phyloP scores from a whole-genome alignment of 2,888 invertebrate genomes.

The Orgyia antiqua region DNA sequence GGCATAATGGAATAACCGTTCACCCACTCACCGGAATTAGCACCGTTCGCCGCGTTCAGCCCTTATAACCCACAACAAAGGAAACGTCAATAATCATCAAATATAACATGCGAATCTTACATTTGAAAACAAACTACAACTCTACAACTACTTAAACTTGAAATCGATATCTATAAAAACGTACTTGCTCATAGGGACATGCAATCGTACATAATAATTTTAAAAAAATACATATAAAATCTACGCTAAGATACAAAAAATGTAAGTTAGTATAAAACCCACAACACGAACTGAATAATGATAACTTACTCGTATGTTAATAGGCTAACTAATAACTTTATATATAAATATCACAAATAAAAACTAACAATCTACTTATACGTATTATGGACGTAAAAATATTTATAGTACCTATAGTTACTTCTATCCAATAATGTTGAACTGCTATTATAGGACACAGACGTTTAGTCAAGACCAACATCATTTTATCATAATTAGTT shows the following conservation, averaged over 20 bases:
- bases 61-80: slow-evolving; percentile 67
- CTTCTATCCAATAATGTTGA: no score
- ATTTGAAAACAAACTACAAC: neutral
- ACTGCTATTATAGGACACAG: no score
- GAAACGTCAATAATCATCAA: slow-evolving; percentile 43
- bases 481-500: no score
- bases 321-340: no score
- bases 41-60: slow-evolving; percentile 54
- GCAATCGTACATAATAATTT: slow-evolving; percentile 17
- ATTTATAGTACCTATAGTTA: no score
- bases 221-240: slow-evolving; percentile 21
- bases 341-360: no score
- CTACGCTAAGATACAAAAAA: slow-evolving; percentile 22
- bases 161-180: neutral
- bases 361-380: no score
- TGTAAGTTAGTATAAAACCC: slow-evolving; percentile 14
- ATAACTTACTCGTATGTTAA: no score
- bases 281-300: no score
- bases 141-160: slow-evolving; percentile 7
- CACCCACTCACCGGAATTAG: slow-evolving; percentile 67
- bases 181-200: slow-evolving; percentile 14
- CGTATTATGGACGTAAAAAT: no score
- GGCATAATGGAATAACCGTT: slow-evolving; percentile 33
- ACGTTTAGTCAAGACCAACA: no score
- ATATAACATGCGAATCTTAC: slow-evolving; percentile 32